Conservation (phyloP, 2,113 vertebrate genomes). For the Motacilla alba region DNA sequence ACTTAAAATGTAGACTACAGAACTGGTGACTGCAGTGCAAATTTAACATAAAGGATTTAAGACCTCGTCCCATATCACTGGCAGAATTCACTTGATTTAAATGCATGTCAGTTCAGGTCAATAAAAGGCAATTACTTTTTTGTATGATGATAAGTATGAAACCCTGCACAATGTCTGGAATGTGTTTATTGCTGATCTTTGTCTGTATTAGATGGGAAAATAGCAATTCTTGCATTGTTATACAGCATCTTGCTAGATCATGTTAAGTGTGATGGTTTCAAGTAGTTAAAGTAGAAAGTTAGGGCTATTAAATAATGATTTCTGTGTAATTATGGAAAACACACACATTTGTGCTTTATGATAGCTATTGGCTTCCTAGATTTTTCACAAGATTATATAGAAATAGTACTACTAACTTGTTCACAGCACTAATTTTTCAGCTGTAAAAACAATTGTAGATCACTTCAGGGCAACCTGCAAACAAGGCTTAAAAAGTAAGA, state of each 20-base stretch:
- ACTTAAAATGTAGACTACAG: neutral
- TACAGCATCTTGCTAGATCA: neutral
- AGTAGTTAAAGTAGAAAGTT: slow-evolving; percentile 24
- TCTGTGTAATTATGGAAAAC: slow-evolving; percentile 33
- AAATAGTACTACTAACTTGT: neutral
- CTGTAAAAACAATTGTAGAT: neutral
- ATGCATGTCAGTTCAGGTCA: neutral
- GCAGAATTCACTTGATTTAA: slow-evolving; percentile 30
- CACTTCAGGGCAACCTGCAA: neutral
- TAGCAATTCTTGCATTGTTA: neutral
- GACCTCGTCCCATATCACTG: neutral
- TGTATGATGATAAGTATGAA: neutral
- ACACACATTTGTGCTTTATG: neutral
- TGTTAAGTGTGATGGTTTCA: slow-evolving; percentile 12
- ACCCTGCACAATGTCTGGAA: neutral
- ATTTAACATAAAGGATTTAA: slow-evolving; percentile 2
- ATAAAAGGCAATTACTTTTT: slow-evolving; percentile 7
- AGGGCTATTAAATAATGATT: slow-evolving; percentile 14
- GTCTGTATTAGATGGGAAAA: slow-evolving; percentile 19
- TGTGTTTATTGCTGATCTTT: slow-evolving; percentile 14
- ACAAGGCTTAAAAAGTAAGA: neutral
- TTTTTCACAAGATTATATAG: slow-evolving; percentile 24
- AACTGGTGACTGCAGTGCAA: neutral
- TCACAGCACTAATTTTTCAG: neutral
- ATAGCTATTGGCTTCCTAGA: neutral